Percentiles rank a stretch among this genome's conserved stretches.
phyloP scores from a whole-genome alignment of 2,888 invertebrate genomes.

The Folsomia manolachei region DNA sequence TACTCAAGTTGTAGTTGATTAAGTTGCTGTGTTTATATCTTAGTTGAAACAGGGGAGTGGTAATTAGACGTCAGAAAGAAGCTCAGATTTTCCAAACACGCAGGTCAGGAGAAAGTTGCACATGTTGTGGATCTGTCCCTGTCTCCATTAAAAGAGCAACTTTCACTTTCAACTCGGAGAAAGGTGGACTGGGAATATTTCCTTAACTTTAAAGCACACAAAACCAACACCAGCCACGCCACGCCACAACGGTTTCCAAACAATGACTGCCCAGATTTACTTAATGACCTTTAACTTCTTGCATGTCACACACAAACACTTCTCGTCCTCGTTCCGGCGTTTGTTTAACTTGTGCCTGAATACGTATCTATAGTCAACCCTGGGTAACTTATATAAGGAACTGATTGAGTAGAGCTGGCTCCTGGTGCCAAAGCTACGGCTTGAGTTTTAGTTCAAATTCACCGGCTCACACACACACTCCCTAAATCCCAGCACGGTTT shows the following conservation, averaged over 20 bases:
- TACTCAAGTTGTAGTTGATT: too few relatives aligned
- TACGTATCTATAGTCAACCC: too few relatives aligned
- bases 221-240: neutral
- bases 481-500: neutral
- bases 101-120: neutral
- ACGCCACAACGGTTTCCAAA: neutral
- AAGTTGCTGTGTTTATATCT: too few relatives aligned
- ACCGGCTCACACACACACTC: neutral
- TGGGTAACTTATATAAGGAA: too few relatives aligned
- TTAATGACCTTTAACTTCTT: constrained; percentile 9
- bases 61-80: too few relatives aligned
- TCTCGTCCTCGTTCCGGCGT: neutral
- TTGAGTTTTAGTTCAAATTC: too few relatives aligned
- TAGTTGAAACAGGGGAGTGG: too few relatives aligned
- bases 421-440: too few relatives aligned
- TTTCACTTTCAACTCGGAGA: constrained; percentile 4
- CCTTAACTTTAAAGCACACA: neutral
- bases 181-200: neutral
- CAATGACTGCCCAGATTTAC: constrained; percentile 5
- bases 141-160: neutral
- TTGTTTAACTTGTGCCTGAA: neutral
- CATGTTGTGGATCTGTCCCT: neutral
- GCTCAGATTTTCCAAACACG: too few relatives aligned
- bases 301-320: neutral
- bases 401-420: too few relatives aligned